Base-by-base conservation (phyloP, 37 sponge, comb jelly and placozoan genomes). In the Amphimedon queenslandica region DNA sequence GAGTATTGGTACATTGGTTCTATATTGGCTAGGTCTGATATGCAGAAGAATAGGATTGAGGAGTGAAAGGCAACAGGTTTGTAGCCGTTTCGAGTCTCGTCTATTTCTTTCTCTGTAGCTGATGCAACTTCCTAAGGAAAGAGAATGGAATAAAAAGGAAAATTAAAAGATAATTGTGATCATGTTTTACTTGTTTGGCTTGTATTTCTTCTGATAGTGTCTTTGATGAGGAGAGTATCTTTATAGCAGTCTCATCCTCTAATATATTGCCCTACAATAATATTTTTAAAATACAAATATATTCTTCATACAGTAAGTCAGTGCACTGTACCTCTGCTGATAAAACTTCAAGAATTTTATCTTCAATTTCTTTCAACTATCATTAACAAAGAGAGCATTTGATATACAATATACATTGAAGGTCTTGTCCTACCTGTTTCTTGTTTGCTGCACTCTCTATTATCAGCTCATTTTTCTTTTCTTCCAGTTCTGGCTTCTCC, bases 1-100 rank as follows among this genome's bases (percentile, higher is more conserved):
- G 94, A 93, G 76, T 97, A 94, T 75, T 97, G 99, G 83, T 97
- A 94, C 99, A 97, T 97, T 37, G 94, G 94, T 66, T 97, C 99
- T 58, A 97, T 93, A 72, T 85, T 93, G 56, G 98, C 98, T 40
- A 97, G 67, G 75, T 97, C 98, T 58, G 91, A 87, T 79, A 97
- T 97, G 63, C 89, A 93, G 87, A 97, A 97, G 89, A 97, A 97
- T 24, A 97, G 87, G 23, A 90, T 88, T 32, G 94, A 90, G 37
- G 94, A 90, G 75, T 97, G 98, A 4, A 77, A 71, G 1, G 98
- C 91, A 31, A 97, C 98, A 23, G 98, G 98, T 24, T 84, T 81
- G 88, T 97, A 94, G 43, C 94, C 94, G 68, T 97, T 97, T 24
- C 99, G 75, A 2, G 99, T 89, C 65, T 90, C 87, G 64, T 97